Evolutionary conservation across 2,888 invertebrate species (phyloP), one percentile per base, ranked within the genome.

Genomic region (Limnephilus lunatus): DNA sequence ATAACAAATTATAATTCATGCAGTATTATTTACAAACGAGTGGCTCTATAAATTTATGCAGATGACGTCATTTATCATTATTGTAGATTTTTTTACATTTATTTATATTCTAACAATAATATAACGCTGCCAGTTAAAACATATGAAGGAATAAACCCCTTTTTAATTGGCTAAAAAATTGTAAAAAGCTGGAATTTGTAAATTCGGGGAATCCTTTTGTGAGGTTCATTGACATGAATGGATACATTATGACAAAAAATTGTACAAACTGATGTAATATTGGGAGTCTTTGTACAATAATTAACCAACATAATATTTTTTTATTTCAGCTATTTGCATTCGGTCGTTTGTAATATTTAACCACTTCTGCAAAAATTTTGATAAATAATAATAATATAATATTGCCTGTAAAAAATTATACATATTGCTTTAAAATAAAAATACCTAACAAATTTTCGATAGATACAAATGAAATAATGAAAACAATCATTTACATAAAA

Each of bases 21-120:
- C 91, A 87, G 44, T 87, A 91, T 85, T 89, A 89, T 90, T 91
- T 91, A 91, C 87, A 87, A 86, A 86, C 44, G 68, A 68, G 68
- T 68, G 68, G 68, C 25, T n/a, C 68, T 68, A 68, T n/a, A 68
- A 68, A 25, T 68, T 25, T 68, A 68, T 68, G 68, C 68, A 68
- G 68, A 68, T 68, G 68, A 68, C 68, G 68, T 68, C 68, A 68
- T 68, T 68, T 25, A 68, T 68, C 25, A 68, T 68, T 68, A 68
- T 68, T 68, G 68, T 68, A 68, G 68, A 68, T 68, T 68, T 15
- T n/a, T 68, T 68, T 68, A 68, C 68, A 68, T n/a, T 25, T 68
- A 68, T 68, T 68, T 68, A 68, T 68, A 68, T 68, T 68, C 68
- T 68, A 68, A 68, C 68, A 68, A 68, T 68, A 68, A 68, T n/a